Evolutionary conservation across 1,140 invertebrate species (phyloP), one percentile per base, ranked within the genome.

Genomic region (Holcopasites calliopsidis): DNA sequence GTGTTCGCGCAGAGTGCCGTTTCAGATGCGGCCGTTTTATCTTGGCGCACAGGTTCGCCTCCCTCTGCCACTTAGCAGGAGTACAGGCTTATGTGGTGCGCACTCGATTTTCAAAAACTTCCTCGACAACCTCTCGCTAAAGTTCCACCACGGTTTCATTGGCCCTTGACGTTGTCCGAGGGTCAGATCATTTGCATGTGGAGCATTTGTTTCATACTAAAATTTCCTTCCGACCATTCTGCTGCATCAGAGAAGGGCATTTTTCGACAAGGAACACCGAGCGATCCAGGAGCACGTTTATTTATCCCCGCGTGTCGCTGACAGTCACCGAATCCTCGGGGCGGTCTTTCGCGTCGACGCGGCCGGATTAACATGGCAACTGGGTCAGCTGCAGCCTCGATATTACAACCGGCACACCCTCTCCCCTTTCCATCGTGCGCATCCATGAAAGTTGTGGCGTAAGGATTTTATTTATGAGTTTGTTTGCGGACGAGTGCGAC

Each of bases 401-500:
- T 47, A 55, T 57, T 28, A 47, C 28, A n/a, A 1, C 26, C 10
- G 0, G 13, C n/a, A 16, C 1, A 1, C 10, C n/a, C 40, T n/a
- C 40, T 13, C 8, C 13, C 7, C 57, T 3, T 23, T 28, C 26
- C 16, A 55, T 72, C 49, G 70, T n/a, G n/a, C n/a, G n/a, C 60
- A 60, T 66, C 49, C 71, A 38, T 57, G 71, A 66, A 70, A 80
- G 64, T 60, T 75, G 62, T 52, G 47, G 31, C 64, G 44, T 52
- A 58, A 75, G 76, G 44, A 80, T 82, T 76, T 82, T 82, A 82
- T 82, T 80, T 82, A 82, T 80, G 78, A 78, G 66, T 82, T 80
- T 82, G 79, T 82, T 82, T 82, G 79, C 66, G 77, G 47, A 60
- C 54, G 49, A 38, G 60, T 42, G 42, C 77, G 62, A 76, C 78